Evolutionary conservation across 2,888 invertebrate genomes (phyloP), one percentile per base, ranked within the genome.

Genomic region (Gryllus longicercus): DNA sequence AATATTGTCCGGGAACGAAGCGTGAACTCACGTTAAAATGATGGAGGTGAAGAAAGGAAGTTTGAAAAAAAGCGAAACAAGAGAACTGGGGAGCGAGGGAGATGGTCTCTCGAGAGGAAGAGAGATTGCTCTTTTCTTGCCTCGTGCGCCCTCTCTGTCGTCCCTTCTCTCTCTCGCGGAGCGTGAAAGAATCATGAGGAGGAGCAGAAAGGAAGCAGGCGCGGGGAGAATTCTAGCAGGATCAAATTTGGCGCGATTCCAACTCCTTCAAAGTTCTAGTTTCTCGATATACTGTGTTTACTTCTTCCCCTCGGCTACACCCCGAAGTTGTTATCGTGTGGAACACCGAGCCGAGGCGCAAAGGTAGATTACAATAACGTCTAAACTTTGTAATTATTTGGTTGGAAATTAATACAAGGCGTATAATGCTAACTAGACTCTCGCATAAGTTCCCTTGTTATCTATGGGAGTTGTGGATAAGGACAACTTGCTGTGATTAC

Each of bases 361-460:
- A 38, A 77, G 77, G 49, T 25, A 38, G 77, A 38, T 49, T 18
- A 49, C 77, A 77, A 77, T 77, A 77, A 77, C 77, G 50, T 23
- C 78, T 78, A 78, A 63, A 77, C 51, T 23, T 79, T 50, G 76
- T 79, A 81, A 81, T 81, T 81, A 81, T 81, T 78, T 77, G 77
- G 38, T 38, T 74, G 79, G 79, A 81, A 81, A 81, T 81, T 81
- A 81, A 79, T 78, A 77, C 79, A 81, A 81, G 79, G 79, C 63
- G 63, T 79, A 79, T 51, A 63, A 77, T 79, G 76, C 51, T 79
- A 51, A 77, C 79, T 76, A n/a, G 76, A 76, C 63, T 76, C 49
- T 50, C 77, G 76, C 63, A 63, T 63, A 63, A 63, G 63, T 63
- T 63, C 63, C 63, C n/a, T n/a, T 63, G 63, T 63, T 63, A 63